Base-by-base conservation (phyloP, 2,888 invertebrate species). In the Drosophila pseudotakahashii region DNA sequence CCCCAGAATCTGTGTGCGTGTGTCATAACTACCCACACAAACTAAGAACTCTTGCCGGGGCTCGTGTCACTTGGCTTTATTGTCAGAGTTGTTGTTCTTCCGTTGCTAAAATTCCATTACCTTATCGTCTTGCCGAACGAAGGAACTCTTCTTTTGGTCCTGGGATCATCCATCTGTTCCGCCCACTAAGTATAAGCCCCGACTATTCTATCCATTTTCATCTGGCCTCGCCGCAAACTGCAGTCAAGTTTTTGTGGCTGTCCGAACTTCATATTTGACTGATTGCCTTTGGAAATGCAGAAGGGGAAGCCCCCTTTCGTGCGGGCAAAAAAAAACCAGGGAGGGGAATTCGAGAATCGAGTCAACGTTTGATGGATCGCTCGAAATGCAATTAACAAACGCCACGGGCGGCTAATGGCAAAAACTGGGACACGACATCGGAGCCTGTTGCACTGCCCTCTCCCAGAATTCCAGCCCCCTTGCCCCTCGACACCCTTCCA, bases 241-340 rank as follows among this genome's bases (percentile, higher is more conserved):
- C 72, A 71, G 77, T 73, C 77, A 75, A 73, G 80, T 81, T 68
- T 64, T 79, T 83, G 88, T 54, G 80, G 78, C 50, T 83, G 76
- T 73, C 79, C 73, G 79, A 74, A 75, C 83, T 88, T 77, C 86
- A 86, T 79, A 83, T 85, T 86, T 85, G 88, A 85, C 77, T 88
- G 84, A 88, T 88, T 85, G 88, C 84, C 74, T 75, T 83, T 81
- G 74, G 81, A 81, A 86, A 83, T 74, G 69, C 70, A 73, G 60
- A 73, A 75, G 86, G 81, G 76, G 82, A 69, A 34, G 3, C 34
- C 64, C 76, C 75, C 66, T 71, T 61, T 7, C n/a, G n/a, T n/a
- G n/a, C n/a, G n/a, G n/a, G n/a, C n/a, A n/a, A 44, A 51, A 57
- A 41, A 26, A 45, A 39, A 26, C 0, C 45, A 19, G 41, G 16